phyloP scores from a whole-genome alignment of 2,113 vertebrate genomes.

The Heteronetta atricapilla region DNA sequence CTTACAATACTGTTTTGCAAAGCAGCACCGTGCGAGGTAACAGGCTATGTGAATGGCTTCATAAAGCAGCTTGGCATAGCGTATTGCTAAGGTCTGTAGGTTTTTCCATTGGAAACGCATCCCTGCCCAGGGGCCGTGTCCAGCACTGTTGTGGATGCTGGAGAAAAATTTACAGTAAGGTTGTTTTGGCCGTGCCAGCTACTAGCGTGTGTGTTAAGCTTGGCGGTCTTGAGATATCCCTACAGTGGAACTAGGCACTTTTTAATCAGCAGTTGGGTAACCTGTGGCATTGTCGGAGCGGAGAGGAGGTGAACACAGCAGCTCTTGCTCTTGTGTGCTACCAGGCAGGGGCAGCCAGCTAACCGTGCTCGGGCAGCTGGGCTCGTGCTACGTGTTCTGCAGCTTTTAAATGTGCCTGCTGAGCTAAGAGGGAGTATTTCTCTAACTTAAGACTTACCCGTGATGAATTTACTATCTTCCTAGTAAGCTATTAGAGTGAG shows the following conservation, averaged over 20 bases:
- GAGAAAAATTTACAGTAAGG: not conserved
- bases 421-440: not conserved
- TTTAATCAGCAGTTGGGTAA: not conserved
- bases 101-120: not conserved
- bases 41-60: not conserved
- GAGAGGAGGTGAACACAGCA: not conserved
- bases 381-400: not conserved
- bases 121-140: not conserved
- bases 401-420: not conserved
- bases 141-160: not conserved
- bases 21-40: not conserved
- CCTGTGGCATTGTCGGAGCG: not conserved
- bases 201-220: not conserved
- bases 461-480: not conserved
- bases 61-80: fast-evolving
- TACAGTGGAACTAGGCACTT: not conserved
- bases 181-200: fast-evolving
- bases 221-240: not conserved
- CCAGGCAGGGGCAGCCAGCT: not conserved
- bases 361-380: not conserved
- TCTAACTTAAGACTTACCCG: not conserved
- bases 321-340: not conserved
- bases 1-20: fast-evolving
- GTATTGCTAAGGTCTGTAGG: not conserved
- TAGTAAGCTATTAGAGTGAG: not conserved